phyloP scores from a whole-genome alignment of 2,888 invertebrate species.

The Orthosia gothica region DNA sequence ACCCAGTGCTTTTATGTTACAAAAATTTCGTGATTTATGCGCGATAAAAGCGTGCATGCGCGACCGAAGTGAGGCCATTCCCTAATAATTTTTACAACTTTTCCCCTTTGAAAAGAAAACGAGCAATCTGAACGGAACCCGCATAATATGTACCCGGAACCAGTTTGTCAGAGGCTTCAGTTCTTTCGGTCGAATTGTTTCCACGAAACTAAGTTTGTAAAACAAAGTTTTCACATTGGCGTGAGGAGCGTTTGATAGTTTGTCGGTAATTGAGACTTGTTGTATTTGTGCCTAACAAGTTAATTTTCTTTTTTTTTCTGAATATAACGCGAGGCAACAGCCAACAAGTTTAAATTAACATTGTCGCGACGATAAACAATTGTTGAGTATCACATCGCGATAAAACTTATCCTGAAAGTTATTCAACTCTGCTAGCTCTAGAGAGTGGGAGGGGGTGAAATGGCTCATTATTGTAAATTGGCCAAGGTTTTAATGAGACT shows the following conservation, averaged over 20 bases:
- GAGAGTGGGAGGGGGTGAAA: conserved; percentile 20
- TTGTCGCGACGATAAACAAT: conserved; percentile 36
- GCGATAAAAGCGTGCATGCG: conserved; percentile 60
- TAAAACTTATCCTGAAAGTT: conserved; percentile 46
- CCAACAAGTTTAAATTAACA: conserved; percentile 30
- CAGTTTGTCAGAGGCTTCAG: conserved; percentile 37
- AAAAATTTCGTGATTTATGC: conserved; percentile 62
- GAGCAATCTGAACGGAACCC: conserved; percentile 34
- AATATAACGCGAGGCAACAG: neutral
- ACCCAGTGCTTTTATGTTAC: conserved; percentile 50
- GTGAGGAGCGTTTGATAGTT: conserved; percentile 54
- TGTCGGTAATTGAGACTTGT: conserved; percentile 20
- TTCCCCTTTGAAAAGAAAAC: conserved; percentile 45
- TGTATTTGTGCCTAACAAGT: conserved; percentile 8
- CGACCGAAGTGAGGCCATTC: conserved; percentile 45
- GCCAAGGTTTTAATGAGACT: conserved; percentile 72
- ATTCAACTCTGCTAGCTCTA: conserved; percentile 17
- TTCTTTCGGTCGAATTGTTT: conserved; percentile 47
- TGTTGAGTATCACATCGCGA: conserved; percentile 17
- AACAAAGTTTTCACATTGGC: conserved; percentile 48
- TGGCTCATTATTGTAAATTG: conserved; percentile 64
- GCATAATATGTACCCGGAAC: conserved; percentile 49
- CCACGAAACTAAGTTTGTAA: conserved; percentile 31
- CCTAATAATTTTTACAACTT: conserved; percentile 54
- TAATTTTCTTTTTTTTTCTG: conserved; percentile 14